Base-by-base conservation (phyloP, 2,113 vertebrate genomes). In the Dipodomys stephensi region DNA sequence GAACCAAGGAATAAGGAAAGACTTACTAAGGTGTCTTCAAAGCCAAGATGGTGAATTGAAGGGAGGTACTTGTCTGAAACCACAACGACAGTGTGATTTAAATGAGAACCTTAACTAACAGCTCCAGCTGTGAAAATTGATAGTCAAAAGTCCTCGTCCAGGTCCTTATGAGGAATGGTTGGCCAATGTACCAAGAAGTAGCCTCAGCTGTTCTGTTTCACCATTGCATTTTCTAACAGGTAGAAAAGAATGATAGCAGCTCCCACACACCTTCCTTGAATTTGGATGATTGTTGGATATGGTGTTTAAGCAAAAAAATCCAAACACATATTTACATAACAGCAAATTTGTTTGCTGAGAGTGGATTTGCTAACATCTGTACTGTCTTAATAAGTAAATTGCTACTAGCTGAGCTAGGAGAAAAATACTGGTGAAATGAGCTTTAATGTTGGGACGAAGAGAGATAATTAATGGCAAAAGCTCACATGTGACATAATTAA, bases 371-470 rank as follows among this genome's bases (percentile, higher is more conserved):
- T 92, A 67, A 76, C 2, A 44, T 64, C 83, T 78, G 28, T 32
- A 35, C 39, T 82, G n/a, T 39, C 20, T 94, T 3, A 12, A 3
- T 80, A 65, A 87, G 7, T 71, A 20, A 67, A 9, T 83, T 86
- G 39, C 9, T 69, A 44, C 4, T 4, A 73, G 12, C 16, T 35
- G 28, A 82, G 1, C 9, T 20, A 79, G 28, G 53, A 87, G 13
- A 91, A 92, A 69, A 81, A 79, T 18, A 20, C 12, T 6, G 12
- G 0, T 60, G 4, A 22, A 68, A 84, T 20, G 11, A 85, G 20
- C 15, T 95, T 88, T 81, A 83, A 62, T 94, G n/a, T 62, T 81
- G 23, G 89, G n/a, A 85, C 39, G 11, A 2, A 64, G 35, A 49
- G 46, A 20, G 30, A 64, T 79, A 76, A 53, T 64, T 76, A 76